Evolutionary conservation across 2,888 invertebrate genomes (phyloP).

Genomic region (Polymixis flavicincta): DNA sequence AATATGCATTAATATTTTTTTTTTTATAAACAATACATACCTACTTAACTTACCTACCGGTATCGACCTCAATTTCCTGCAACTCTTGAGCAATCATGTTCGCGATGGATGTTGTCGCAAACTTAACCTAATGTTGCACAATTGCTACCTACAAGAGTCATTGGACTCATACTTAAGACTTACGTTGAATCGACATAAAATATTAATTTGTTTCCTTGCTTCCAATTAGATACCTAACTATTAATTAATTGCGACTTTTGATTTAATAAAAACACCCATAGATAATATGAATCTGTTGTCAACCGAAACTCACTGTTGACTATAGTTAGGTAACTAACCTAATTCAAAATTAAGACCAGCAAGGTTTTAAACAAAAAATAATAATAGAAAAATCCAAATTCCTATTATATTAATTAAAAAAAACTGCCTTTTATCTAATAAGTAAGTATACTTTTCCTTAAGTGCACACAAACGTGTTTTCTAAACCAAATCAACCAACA

Average conservation of each 20-base stretch:
- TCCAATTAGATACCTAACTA: too few relatives aligned
- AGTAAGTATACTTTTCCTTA: not conserved
- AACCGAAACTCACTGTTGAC: not conserved
- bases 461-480: not conserved
- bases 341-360: not conserved
- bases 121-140: slow-evolving; percentile 74
- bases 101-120: slow-evolving; percentile 66
- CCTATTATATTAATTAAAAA: not conserved
- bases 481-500: not conserved
- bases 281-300: not conserved
- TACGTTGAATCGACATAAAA: slow-evolving; percentile 29
- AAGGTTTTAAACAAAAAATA: not conserved
- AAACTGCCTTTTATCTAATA: not conserved
- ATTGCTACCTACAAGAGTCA: slow-evolving; percentile 75
- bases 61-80: slow-evolving; percentile 79
- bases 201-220: not conserved
- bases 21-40: slow-evolving; percentile 37
- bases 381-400: not conserved
- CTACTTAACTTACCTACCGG: slow-evolving; percentile 31
- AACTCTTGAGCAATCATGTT: slow-evolving; percentile 81
- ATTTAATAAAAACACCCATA: not conserved
- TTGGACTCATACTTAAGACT: slow-evolving; percentile 72
- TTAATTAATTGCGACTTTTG: not conserved
- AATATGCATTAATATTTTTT: slow-evolving; percentile 12
- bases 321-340: not conserved